phyloP scores from a whole-genome alignment of 2,797 vertebrate species.

The Typhlichthys subterraneus region DNA sequence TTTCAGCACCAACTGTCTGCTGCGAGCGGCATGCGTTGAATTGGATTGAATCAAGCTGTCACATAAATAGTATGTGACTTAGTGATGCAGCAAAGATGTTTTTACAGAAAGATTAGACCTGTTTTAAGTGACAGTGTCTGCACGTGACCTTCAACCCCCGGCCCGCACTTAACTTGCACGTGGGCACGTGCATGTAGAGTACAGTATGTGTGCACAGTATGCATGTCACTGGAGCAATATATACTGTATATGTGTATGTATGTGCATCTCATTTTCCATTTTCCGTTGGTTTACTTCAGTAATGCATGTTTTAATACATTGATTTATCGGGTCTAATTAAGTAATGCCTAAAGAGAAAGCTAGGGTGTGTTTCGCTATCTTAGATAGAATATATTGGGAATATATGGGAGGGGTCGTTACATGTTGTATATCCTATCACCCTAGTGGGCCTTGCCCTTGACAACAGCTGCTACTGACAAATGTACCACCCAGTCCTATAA shows the following conservation, averaged over 20 bases:
- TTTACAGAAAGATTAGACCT: too few species aligned
- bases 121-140: too few species aligned
- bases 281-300: neutral
- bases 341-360: too few species aligned
- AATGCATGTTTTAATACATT: neutral
- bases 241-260: neutral
- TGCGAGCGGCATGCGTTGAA: neutral
- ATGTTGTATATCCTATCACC: slow-evolving; percentile 30
- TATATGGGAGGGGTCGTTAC: slow-evolving; percentile 15
- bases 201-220: too few species aligned
- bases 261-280: neutral
- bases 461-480: slow-evolving; percentile 83
- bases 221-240: neutral
- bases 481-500: slow-evolving; percentile 49
- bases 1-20: neutral
- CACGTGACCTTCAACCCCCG: too few species aligned
- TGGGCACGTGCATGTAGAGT: too few species aligned
- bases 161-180: too few species aligned
- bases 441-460: slow-evolving; percentile 65
- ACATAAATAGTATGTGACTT: too few species aligned
- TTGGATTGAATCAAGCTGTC: too few species aligned
- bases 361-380: too few species aligned
- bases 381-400: too few species aligned
- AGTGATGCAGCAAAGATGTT: too few species aligned
- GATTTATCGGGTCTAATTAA: neutral